Evolutionary conservation across 1,140 invertebrate species (phyloP).

Genomic region (Trachymyrmex cornetzi): DNA sequence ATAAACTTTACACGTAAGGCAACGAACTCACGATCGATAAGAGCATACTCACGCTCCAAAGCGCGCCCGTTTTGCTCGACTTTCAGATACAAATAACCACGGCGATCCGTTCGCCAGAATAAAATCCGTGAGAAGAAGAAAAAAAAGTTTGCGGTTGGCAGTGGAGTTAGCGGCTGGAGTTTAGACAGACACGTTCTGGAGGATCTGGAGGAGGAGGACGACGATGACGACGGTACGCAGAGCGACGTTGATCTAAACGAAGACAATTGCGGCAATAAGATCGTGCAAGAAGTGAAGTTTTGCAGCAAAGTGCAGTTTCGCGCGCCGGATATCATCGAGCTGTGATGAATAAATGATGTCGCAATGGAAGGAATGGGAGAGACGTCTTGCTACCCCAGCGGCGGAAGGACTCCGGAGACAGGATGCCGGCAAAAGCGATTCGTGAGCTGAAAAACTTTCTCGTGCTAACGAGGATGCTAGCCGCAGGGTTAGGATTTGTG

Average conservation of each 20-base stretch:
- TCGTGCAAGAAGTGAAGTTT: constrained; percentile 79
- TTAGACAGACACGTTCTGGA: constrained; percentile 75
- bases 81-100: constrained; percentile 86
- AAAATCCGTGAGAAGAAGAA: constrained; percentile 71
- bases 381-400: too few relatives aligned
- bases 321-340: constrained; percentile 83
- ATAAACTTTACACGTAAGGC: constrained; percentile 5
- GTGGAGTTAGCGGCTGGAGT: constrained; percentile 60
- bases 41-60: constrained; percentile 55
- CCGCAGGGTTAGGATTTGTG: constrained; percentile 10
- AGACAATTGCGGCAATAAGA: constrained; percentile 70
- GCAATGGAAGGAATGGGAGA: background rate
- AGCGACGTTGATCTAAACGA: background rate
- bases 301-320: constrained; percentile 82
- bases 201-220: constrained; percentile 76
- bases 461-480: constrained; percentile 23
- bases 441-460: constrained; percentile 39
- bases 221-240: constrained; percentile 67
- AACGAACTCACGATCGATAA: constrained; percentile 45
- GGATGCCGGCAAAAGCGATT: background rate
- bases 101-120: constrained; percentile 81
- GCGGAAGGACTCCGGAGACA: background rate
- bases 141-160: constrained; percentile 67
- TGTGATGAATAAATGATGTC: constrained; percentile 72
- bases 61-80: constrained; percentile 27